Percentiles rank a stretch among this genome's conserved stretches.
Evolutionary conservation across 2,888 invertebrate genomes (phyloP).

Genomic region (Argynnis bischoffii): DNA sequence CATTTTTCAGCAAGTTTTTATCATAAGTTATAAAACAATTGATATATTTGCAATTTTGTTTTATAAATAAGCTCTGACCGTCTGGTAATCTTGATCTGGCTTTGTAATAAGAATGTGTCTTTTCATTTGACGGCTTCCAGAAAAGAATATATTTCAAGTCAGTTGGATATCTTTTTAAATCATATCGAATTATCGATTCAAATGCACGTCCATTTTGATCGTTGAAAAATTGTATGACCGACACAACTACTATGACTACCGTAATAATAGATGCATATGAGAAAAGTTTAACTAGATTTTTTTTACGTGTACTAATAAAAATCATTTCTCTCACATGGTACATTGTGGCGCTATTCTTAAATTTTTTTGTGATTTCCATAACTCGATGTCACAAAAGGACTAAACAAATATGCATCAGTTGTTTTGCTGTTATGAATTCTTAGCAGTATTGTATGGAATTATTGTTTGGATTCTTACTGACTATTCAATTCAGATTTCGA

Average conservation of each 20-base stretch:
- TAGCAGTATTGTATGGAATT: background rate
- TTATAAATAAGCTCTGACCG: constrained; percentile 61
- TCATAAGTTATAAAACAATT: constrained; percentile 71
- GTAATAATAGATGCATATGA: constrained; percentile 45
- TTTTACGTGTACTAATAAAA: constrained; percentile 51
- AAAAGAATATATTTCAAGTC: constrained; percentile 70
- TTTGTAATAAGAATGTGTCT: constrained; percentile 34
- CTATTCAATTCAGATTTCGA: constrained; percentile 1
- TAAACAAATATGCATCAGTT: background rate
- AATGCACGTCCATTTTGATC: constrained; percentile 23
- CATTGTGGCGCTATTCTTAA: constrained; percentile 35
- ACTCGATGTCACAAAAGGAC: constrained; percentile 9
- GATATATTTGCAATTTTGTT: constrained; percentile 60
- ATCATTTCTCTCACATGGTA: constrained; percentile 59
- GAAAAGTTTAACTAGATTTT: constrained; percentile 44
- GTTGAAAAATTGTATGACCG: constrained; percentile 51
- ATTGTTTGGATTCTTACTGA: constrained; percentile 8
- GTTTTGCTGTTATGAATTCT: constrained; percentile 11
- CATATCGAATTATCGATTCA: constrained; percentile 1
- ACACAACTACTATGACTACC: constrained; percentile 47
- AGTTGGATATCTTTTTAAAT: constrained; percentile 49
- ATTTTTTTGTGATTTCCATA: constrained; percentile 34
- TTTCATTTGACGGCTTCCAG: constrained; percentile 53
- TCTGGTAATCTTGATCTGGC: constrained; percentile 44
- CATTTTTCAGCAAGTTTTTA: constrained; percentile 48